Base-by-base conservation (phyloP, 1,140 invertebrate genomes). In the Xylocopa sonorina region DNA sequence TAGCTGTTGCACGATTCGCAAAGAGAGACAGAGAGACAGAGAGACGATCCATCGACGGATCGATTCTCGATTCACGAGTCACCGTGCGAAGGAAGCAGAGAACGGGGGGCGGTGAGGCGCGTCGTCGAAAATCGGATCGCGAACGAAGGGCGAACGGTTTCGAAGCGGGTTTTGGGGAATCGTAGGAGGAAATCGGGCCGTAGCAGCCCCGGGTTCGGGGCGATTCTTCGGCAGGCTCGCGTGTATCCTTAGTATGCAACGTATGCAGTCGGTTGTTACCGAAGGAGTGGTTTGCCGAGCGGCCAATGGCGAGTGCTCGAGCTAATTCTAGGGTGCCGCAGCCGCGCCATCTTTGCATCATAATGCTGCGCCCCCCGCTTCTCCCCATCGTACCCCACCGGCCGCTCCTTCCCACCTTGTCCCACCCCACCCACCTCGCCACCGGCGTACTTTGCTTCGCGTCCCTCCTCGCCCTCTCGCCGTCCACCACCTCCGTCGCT, bases 301-400 rank as follows among this genome's bases (percentile, higher is more conserved):
- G 91, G 90, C 92, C 92, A 93, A 92, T 93, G 92, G 92, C 92
- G 92, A 93, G 92, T 93, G 90, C 89, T 90, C 89, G 85, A 91
- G 90, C 90, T 92, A 92, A 93, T 93, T 92, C 92, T 93, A 93
- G 92, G 92, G 91, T 92, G 90, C 90, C 88, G 89, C 91, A 88
- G 88, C 90, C 88, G 91, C 91, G 92, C 92, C 92, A 93, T 93
- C 92, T 93, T 92, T 93, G 92, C 92, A 92, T 93, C 90, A 92
- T 93, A 93, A 92, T 92, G 89, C 88, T 88, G 86, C 86, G 89
- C 87, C 91, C 89, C 90, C 88, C 87, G 29, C 81, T 48, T 32
- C 50, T 46, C 75, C 68, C 73, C n/a, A n/a, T 51, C 58, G 62
- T 41, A 43, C 57, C 41, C 71, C 79, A 43, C 66, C 67, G 72